Percentiles rank a stretch among this genome's conserved stretches.
Conservation (phyloP, 2,113 vertebrate species). For the Stegastes partitus region DNA sequence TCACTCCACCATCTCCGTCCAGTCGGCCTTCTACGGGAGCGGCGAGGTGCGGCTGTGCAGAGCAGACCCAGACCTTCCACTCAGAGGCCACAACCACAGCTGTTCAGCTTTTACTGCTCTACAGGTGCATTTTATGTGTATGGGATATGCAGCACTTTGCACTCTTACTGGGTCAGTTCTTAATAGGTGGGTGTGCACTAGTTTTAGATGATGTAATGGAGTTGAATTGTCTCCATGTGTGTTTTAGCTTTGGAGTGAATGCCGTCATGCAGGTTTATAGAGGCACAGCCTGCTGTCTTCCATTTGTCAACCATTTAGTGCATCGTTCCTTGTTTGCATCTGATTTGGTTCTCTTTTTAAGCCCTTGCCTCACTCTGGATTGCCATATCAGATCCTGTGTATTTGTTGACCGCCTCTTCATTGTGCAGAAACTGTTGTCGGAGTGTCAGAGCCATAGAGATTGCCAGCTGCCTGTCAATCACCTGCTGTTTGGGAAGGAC, state of each 20-base stretch:
- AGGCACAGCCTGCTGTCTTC: not conserved
- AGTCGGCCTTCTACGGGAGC: slow-evolving; percentile 92
- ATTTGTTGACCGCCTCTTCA: not conserved
- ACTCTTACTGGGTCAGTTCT: slow-evolving; percentile 4
- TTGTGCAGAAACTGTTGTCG: slow-evolving; percentile 92
- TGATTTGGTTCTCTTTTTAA: slow-evolving; percentile 20
- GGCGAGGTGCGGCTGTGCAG: slow-evolving; percentile 77
- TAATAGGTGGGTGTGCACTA: not conserved
- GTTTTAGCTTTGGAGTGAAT: not conserved
- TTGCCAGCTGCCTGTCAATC: slow-evolving; percentile 93
- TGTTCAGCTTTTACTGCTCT: slow-evolving; percentile 91
- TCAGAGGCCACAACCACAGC: slow-evolving; percentile 77
- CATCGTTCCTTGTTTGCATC: slow-evolving; percentile 9
- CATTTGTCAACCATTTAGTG: not conserved
- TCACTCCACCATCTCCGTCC: slow-evolving; percentile 94
- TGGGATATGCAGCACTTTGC: not conserved
- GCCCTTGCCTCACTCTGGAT: not conserved
- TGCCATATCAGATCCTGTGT: not conserved
- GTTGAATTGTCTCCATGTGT: not conserved
- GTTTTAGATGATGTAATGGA: slow-evolving; percentile 5
- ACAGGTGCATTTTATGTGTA: slow-evolving; percentile 86
- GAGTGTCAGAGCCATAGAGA: slow-evolving; percentile 95
- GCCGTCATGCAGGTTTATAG: not conserved
- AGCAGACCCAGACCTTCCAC: slow-evolving; percentile 71
- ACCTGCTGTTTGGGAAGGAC: slow-evolving; percentile 94